Conservation (phyloP, 2,888 invertebrate species). For the Hymenopus coronatus region DNA sequence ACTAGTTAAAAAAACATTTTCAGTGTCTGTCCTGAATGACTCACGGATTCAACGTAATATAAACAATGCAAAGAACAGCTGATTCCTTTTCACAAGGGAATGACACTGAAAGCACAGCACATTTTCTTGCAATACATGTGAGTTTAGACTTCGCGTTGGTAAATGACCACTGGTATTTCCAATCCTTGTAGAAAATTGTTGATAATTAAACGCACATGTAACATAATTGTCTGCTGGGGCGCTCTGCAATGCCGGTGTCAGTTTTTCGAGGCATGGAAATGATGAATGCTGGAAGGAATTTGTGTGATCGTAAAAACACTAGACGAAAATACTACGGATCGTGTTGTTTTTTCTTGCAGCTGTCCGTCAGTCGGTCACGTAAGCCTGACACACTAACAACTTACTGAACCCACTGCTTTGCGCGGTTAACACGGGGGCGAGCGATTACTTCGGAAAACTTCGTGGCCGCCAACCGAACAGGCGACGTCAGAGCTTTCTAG, state of each 20-base stretch:
- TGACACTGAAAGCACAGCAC: neutral
- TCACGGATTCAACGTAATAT: neutral
- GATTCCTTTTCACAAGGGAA: neutral
- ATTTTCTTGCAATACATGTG: neutral
- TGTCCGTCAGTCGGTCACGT: neutral
- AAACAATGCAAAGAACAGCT: neutral
- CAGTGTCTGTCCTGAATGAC: neutral
- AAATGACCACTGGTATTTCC: neutral
- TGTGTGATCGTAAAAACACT: neutral
- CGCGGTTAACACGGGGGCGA: neutral
- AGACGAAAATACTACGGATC: neutral
- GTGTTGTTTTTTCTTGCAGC: neutral
- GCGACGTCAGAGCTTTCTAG: neutral
- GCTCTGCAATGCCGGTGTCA: neutral
- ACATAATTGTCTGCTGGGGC: neutral
- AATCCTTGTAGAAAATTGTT: neutral
- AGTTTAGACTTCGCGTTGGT: neutral
- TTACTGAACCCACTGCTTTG: slow-evolving; percentile 2
- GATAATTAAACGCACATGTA: neutral
- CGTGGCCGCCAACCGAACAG: neutral
- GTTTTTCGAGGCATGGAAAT: neutral
- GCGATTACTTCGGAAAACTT: neutral
- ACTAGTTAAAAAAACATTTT: neutral
- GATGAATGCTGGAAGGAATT: neutral
- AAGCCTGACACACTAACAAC: slow-evolving; percentile 28